phyloP scores from a whole-genome alignment of 2,113 vertebrate genomes.

The Callipepla squamata region DNA sequence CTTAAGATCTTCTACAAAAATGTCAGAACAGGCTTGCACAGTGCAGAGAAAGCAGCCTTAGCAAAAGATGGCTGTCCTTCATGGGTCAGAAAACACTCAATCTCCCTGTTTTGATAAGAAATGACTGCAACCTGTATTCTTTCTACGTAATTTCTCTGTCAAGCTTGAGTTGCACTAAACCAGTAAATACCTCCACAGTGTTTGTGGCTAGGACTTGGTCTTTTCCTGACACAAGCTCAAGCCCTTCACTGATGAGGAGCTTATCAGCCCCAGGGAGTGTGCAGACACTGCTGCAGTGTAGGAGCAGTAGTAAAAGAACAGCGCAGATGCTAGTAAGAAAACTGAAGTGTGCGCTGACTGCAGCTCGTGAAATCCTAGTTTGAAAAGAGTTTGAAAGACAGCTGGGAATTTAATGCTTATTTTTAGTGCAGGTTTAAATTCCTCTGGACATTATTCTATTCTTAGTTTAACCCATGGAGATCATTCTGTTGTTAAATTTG shows the following conservation, averaged over 20 bases:
- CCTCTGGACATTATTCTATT: conserved; percentile 18
- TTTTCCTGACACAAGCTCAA: background rate
- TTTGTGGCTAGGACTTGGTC: background rate
- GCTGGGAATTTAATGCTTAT: conserved; percentile 15
- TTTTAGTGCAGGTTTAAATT: conserved; percentile 59
- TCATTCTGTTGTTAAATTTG: background rate
- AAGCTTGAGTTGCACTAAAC: background rate
- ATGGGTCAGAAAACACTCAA: fast-evolving
- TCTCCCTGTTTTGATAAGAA: background rate
- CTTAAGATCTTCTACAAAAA: background rate
- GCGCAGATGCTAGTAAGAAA: background rate
- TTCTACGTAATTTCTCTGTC: background rate
- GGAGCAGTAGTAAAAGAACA: background rate
- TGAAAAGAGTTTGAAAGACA: conserved; percentile 21
- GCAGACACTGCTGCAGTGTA: background rate
- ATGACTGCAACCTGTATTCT: background rate
- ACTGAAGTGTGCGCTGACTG: background rate
- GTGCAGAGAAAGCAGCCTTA: background rate
- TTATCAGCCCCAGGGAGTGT: background rate
- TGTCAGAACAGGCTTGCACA: background rate
- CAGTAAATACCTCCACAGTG: background rate
- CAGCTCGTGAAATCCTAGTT: background rate
- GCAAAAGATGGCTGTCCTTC: background rate
- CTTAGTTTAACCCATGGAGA: background rate
- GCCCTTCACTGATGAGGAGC: background rate